Conservation (phyloP, 2,888 invertebrate species). For the Acleris sparsana region DNA sequence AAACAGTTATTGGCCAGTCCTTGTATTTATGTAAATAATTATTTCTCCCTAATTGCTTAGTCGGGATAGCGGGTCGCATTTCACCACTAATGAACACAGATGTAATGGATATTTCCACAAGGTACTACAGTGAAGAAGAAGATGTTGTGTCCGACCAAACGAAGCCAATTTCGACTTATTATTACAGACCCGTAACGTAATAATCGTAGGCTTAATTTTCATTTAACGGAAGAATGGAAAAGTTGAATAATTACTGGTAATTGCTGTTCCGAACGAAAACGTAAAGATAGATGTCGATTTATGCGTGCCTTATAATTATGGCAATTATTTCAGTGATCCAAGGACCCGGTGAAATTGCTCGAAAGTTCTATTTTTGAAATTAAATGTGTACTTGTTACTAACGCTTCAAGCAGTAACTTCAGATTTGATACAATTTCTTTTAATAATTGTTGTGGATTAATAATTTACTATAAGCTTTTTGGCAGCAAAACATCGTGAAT, state of each 20-base stretch:
- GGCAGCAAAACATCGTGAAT: too few relatives aligned
- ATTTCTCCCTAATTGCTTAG: constrained; percentile 75
- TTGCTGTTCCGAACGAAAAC: constrained; percentile 25
- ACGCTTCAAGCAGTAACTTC: background rate
- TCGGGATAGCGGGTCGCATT: constrained; percentile 62
- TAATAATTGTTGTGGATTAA: background rate
- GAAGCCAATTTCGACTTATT: constrained; percentile 60
- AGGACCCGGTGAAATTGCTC: constrained; percentile 25
- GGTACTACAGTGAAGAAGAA: constrained; percentile 40
- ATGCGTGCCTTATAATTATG: constrained; percentile 32
- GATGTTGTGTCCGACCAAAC: constrained; percentile 39
- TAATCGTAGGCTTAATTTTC: constrained; percentile 57
- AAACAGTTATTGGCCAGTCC: constrained; percentile 66
- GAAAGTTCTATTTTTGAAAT: constrained; percentile 20
- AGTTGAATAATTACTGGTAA: constrained; percentile 34
- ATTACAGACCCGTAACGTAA: constrained; percentile 51
- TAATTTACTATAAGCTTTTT: too few relatives aligned
- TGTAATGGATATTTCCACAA: constrained; percentile 77
- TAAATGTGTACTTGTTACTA: constrained; percentile 14
- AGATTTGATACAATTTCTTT: too few relatives aligned
- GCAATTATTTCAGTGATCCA: constrained; percentile 33
- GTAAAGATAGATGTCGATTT: constrained; percentile 33
- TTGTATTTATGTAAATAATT: constrained; percentile 76
- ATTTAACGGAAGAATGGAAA: constrained; percentile 29
- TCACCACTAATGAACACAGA: constrained; percentile 77